phyloP scores from a whole-genome alignment of 2,797 vertebrate genomes.

The Oreonectes daqikongensis region DNA sequence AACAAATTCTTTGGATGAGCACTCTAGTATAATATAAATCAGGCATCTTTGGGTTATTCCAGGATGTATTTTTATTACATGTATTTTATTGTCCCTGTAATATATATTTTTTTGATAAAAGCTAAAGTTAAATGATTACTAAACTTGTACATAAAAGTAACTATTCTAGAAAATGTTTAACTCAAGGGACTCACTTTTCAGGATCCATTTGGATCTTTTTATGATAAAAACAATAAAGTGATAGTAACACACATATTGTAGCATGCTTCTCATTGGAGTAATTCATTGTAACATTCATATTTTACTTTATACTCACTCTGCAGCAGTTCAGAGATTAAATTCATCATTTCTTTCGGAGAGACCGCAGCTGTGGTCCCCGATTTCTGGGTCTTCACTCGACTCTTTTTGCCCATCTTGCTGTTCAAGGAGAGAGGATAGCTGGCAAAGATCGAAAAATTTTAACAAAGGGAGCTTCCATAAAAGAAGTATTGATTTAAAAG shows the following conservation, averaged over 20 bases:
- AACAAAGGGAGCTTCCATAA: background rate
- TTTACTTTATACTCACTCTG: conserved; percentile 83
- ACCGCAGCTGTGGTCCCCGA: conserved; percentile 84
- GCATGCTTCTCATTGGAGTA: background rate
- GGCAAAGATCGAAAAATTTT: background rate
- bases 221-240: background rate
- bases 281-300: background rate
- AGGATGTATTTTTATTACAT: no score
- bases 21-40: no score
- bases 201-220: background rate
- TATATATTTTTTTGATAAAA: no score
- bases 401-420: conserved; percentile 96
- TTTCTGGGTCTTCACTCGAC: conserved; percentile 96
- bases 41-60: background rate
- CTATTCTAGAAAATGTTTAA: background rate
- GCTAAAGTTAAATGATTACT: background rate
- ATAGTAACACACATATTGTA: background rate
- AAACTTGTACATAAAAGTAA: background rate
- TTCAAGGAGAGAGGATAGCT: conserved; percentile 44
- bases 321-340: conserved; percentile 88
- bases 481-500: background rate
- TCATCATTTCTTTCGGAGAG: conserved; percentile 95
- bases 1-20: no score
- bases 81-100: background rate
- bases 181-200: background rate